Base-by-base conservation (phyloP, 2,113 vertebrate genomes). In the Hyla sarda region DNA sequence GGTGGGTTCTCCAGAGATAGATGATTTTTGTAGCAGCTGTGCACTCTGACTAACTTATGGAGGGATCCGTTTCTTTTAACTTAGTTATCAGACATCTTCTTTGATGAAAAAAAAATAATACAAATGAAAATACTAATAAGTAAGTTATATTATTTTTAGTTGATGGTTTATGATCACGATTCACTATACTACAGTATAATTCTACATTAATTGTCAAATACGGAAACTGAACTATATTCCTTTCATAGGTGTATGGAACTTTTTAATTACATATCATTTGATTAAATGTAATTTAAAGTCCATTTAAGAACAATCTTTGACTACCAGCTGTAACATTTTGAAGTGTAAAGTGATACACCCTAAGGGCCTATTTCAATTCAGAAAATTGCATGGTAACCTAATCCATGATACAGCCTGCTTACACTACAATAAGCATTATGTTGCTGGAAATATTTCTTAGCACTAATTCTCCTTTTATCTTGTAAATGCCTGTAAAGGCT, bases 321-420 rank as follows among this genome's bases (percentile, higher is more conserved):
- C 79, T 72, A 47, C 84, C 48, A 23, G 37, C 60, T 80, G 65
- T 37, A 86, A 58, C 65, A 56, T 80, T 86, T 86, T 80, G 67
- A 80, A 80, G 54, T 80, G 84, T 86, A 86, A 86, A 86, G 76
- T 72, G 76, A 86, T 86, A 86, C n/a, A 86, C 84, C 84, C 84
- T 11, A n/a, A 72, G 65, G 76, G 48, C 45, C 50, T 80, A 72
- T 80, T 80, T 80, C 65, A 79, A 69, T 71, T 37, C 76, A 72
- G 72, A 71, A 86, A 56, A 86, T 80, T 73, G 76, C 84, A 71
- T 73, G 76, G 84, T 86, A 86, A 86, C 84, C 48, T 86, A 86
- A 80, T 48, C 76, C 75, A 72, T 72, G 65, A 80, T 56, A 58
- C 84, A 86, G 65, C 62, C 67, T 80, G 76, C 65, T 56, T 80